Evolutionary conservation across 2,797 vertebrate species (phyloP).

Genomic region (Macropodus opercularis): DNA sequence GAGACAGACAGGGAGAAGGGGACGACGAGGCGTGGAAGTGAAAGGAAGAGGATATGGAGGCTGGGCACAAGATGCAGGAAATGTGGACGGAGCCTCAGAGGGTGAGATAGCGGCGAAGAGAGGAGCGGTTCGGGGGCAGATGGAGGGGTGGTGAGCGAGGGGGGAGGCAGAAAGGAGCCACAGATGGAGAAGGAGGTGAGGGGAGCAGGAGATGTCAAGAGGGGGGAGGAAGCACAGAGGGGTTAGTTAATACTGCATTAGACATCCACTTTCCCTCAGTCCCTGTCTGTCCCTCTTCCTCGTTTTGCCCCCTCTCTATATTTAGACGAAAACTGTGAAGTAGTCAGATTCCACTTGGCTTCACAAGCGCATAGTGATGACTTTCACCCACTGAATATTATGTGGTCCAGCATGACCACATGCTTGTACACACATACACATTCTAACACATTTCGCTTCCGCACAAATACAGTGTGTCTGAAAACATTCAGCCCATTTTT

Average conservation of each 20-base stretch:
- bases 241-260: conserved; percentile 75
- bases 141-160: conserved; percentile 56
- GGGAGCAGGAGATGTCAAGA: conserved; percentile 59
- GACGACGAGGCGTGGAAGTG: conserved; percentile 35
- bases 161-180: conserved; percentile 50
- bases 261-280: conserved; percentile 59
- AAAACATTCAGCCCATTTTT: conserved; percentile 42
- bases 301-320: conserved; percentile 68
- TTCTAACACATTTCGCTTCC: conserved; percentile 28
- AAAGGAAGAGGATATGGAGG: conserved; percentile 16
- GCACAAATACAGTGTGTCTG: conserved; percentile 33
- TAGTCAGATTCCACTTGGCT: conserved; percentile 78
- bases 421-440: conserved; percentile 13
- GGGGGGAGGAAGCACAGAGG: conserved; percentile 65
- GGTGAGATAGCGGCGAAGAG: conserved; percentile 20
- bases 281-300: conserved; percentile 62
- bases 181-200: conserved; percentile 73
- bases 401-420: conserved; percentile 57
- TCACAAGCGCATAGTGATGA: conserved; percentile 73
- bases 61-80: conserved; percentile 27
- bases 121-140: conserved; percentile 45
- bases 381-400: conserved; percentile 61
- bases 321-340: conserved; percentile 82
- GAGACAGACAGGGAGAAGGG: conserved; percentile 35
- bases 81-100: conserved; percentile 30